Conservation (phyloP, 53 echinoderm and acorn worm species). For the Arbacia lixula region DNA sequence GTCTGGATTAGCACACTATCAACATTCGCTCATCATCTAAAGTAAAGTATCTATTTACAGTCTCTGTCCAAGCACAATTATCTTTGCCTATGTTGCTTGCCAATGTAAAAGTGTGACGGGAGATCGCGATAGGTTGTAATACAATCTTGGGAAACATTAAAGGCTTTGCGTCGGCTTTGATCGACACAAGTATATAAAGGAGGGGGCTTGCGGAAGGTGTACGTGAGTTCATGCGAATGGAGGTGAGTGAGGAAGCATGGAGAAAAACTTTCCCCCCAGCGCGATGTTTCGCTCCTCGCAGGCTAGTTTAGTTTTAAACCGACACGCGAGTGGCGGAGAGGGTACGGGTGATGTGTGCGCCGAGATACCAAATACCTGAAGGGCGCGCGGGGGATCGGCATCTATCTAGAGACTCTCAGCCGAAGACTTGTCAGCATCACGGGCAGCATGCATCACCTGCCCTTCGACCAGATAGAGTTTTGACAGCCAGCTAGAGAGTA, state of each 20-base stretch:
- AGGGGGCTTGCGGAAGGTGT: not conserved
- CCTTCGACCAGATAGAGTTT: slow-evolving; percentile 21
- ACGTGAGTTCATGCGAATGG: slow-evolving; percentile 13
- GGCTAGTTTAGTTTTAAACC: not conserved
- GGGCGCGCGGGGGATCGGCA: not conserved
- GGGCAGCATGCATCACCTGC: not conserved
- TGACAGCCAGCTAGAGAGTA: slow-evolving; percentile 3
- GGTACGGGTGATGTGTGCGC: too few species aligned
- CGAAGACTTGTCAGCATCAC: too few species aligned
- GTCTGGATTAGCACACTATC: slow-evolving; percentile 10
- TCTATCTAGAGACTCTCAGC: too few species aligned
- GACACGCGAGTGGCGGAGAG: slow-evolving; percentile 5
- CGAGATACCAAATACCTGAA: slow-evolving; percentile 24
- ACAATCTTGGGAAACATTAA: slow-evolving; percentile 43
- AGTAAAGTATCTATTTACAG: slow-evolving; percentile 1
- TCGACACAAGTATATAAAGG: slow-evolving; percentile 2
- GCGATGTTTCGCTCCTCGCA: not conserved
- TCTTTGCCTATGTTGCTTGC: not conserved
- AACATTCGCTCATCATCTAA: not conserved
- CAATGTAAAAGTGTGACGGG: not conserved
- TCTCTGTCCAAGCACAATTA: not conserved
- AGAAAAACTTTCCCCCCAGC: not conserved
- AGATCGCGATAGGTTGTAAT: slow-evolving; percentile 24
- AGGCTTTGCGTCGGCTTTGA: slow-evolving; percentile 34
- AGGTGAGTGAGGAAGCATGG: slow-evolving; percentile 16